Percentiles rank a stretch among this genome's conserved stretches.
phyloP scores from a whole-genome alignment of 2,113 vertebrate species.

The Polypterus senegalus region DNA sequence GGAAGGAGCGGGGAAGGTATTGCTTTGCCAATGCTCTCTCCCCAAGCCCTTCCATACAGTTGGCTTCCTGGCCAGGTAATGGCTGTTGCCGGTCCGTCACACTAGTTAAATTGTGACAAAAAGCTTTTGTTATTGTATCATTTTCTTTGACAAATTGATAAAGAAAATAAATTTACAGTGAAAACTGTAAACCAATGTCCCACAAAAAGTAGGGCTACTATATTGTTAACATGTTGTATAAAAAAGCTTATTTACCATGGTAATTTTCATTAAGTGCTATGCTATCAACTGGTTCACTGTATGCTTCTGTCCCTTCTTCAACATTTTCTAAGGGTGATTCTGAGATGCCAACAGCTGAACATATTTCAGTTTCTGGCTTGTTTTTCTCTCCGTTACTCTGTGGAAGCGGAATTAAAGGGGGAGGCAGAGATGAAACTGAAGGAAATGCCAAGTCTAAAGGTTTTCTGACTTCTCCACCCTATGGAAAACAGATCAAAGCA shows the following conservation, averaged over 20 bases:
- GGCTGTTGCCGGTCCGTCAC: too few species aligned
- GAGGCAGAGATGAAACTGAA: slow-evolving; percentile 41
- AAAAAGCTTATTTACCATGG: slow-evolving; percentile 17
- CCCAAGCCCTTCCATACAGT: too few species aligned
- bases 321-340: slow-evolving; percentile 44
- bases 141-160: too few species aligned
- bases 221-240: too few species aligned
- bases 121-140: too few species aligned
- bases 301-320: slow-evolving; percentile 47
- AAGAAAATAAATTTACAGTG: neutral
- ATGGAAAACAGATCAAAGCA: neutral
- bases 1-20: too few species aligned
- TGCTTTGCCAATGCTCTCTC: too few species aligned
- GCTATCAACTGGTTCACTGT: slow-evolving; percentile 37
- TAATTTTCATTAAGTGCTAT: neutral
- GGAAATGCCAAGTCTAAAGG: slow-evolving; percentile 39
- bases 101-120: too few species aligned
- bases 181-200: too few species aligned
- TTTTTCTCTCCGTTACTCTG: slow-evolving; percentile 35
- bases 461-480: slow-evolving; percentile 62
- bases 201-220: too few species aligned
- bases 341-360: slow-evolving; percentile 33
- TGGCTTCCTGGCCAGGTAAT: too few species aligned
- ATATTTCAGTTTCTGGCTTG: slow-evolving; percentile 42
- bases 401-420: slow-evolving; percentile 67